Base-by-base conservation (phyloP, 2,797 vertebrate species). In the Myoxocephalus aenaeus region DNA sequence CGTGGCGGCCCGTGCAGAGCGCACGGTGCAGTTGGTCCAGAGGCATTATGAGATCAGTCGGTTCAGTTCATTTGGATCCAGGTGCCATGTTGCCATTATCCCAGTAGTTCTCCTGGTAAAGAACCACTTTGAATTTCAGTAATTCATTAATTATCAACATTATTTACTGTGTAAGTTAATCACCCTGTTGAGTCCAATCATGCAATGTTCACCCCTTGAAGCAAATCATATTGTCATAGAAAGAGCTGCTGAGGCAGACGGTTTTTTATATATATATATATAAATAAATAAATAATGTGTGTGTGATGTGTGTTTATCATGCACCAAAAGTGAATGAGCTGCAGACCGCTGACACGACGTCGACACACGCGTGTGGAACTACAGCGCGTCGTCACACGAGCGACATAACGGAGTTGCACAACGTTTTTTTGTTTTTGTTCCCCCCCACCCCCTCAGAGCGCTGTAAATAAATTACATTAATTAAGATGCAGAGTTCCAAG, bases 11-110 rank as follows among this genome's bases (percentile, higher is more conserved):
- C 77, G 56, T 40, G 65, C 78, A 66, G 77, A 76, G 15, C 54
- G 17, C 32, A 32, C 32, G 77, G 73, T 56, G 68, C 72, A 76
- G 79, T 86, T 58, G 80, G 79, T 90, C 84, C 86, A 70, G 78
- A 89, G 87, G 84, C 79, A 87, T 92, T 86, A 76, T n/a, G 50
- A 67, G 56, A 79, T 81, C 83, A 59, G 42, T 70, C 70, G 53
- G 53, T 80, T 42, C 53, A 25, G 61, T 81, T 83, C 65, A 73
- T 78, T 85, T 78, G 67, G 72, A 64, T 78, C 57, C 80, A 66
- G 44, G 81, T 88, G 88, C 89, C 91, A 87, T 89, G 87, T 91
- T 91, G 18, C 82, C 90, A 83, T 89, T 85, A 77, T 84, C 27
- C 36, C 38, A 74, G 86, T 70, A 71, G 83, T 13, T 50, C 64